Base-by-base conservation (phyloP, 2,113 vertebrate genomes). In the Triplophysa tibetana region DNA sequence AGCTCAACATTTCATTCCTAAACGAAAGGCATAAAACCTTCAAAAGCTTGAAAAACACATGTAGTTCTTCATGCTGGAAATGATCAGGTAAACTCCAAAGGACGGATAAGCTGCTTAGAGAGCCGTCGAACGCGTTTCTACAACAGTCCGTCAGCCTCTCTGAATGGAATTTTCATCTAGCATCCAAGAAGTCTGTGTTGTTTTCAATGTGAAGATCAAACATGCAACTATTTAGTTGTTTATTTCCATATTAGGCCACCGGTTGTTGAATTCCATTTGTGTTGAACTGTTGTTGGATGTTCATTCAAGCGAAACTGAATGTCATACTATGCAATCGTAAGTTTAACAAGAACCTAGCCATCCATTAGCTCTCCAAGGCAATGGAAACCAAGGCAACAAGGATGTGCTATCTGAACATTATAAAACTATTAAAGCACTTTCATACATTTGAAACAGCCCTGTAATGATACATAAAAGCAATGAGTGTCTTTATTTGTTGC, bases 1-100 rank as follows among this genome's bases (percentile, higher is more conserved):
- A 74, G 70, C 54, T 60, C 41, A 74, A 43, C 70, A 60, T 41
- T 38, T 73, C 70, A 73, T 73, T 73, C 70, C 70, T 73, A n/a
- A 60, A 60, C 33, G 14, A 74, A 74, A 74, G 23, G 70, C 54
- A 60, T 61, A 16, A 61, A 73, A 73, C 54, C 54, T 61, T 73
- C n/a, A 61, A 73, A 73, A 43, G 12, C 33, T 24, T 61, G 33
- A 73, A 73, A 60, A 73, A 43, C 19, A 1, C 10, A 13, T 41
- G 33, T 60, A 60, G 54, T 61, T 61, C 54, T 74, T 61, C 8
- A 61, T 24, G 29, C 54, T 61, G 70, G 8, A 43, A 43, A 73
- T 24, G 54, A 43, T 24, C 33, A 56, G 12, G 50, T 67, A 67
- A 67, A 67, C 65, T 67, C 65, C n/a, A 67, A 50, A 69, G 21